Conservation (phyloP, 2,797 vertebrate species). For the Vireo griseus region DNA sequence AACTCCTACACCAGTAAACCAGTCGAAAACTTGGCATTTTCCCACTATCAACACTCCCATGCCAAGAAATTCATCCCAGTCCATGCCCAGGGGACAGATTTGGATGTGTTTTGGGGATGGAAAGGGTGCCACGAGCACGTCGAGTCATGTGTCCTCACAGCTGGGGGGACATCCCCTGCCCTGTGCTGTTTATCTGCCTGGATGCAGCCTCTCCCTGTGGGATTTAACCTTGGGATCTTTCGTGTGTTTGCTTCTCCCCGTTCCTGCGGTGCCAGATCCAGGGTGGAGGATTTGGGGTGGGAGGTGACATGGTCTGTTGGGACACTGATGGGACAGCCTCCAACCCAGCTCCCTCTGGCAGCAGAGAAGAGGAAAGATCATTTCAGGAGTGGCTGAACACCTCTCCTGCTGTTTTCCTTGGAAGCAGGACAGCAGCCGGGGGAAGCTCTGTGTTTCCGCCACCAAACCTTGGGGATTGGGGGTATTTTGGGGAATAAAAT, state of each 20-base stretch:
- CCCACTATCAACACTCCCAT: neutral
- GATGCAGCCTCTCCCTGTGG: neutral
- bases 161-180: neutral
- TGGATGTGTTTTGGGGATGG: neutral
- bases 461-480: neutral
- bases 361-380: neutral
- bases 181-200: neutral
- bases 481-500: neutral
- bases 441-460: neutral
- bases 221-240: neutral
- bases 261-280: neutral
- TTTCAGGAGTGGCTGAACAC: neutral
- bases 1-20: neutral
- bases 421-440: neutral
- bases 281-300: neutral
- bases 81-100: neutral
- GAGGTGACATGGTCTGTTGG: neutral
- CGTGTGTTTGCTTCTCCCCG: neutral
- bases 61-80: neutral
- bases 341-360: neutral
- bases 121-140: neutral
- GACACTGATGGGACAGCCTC: neutral
- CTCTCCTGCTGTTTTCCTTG: neutral
- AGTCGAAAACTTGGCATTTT: neutral
- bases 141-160: accelerated